Base-by-base conservation (phyloP, 2,113 vertebrate genomes). In the Chamaetylas fuelleborni region DNA sequence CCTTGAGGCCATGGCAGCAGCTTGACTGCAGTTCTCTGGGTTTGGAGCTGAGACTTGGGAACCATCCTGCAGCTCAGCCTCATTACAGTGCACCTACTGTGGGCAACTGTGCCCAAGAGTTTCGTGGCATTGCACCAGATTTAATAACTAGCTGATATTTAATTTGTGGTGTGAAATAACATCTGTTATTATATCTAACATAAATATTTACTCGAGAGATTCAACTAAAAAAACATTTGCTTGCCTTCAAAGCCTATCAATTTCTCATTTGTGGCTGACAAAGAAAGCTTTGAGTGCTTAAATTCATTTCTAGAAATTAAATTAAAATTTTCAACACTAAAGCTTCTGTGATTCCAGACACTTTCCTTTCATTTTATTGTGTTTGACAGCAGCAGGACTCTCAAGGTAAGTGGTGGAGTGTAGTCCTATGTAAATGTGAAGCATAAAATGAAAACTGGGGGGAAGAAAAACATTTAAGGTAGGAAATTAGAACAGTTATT, bases 391-490 rank as follows among this genome's bases (percentile, higher is more conserved):
- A 90, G 61, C 81, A 79, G 60, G 92, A 90, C 92, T 97, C 92
- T 96, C 86, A 65, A 96, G 83, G 47, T 97, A 97, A 98, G 97
- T 97, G 97, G 93, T 93, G 19, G 94, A 95, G 89, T 87, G 78
- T 95, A 65, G 70, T 58, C 53, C 88, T 97, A 95, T 96, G 96
- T 96, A 97, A 97, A 98, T 96, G 89, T 74, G 89, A 96, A 79
- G 86, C 97, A 95, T 94, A 97, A 98, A 98, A 96, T 97, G 97
- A 97, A 97, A 98, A 98, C 95, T 81, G 10, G 90, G 95, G 93
- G 97, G 96, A 98, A 98, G 98, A 96, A 98, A 98, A 98, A 98
- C 98, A 98, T 97, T 96, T 96, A 97, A 96, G 97, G 95, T 97
- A 97, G 98, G 97, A 98, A 98, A 98, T 98, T 97, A 98, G 98